phyloP scores from a whole-genome alignment of 53 echinoderm and acorn worm species.

The Mesocentrotus franciscanus region DNA sequence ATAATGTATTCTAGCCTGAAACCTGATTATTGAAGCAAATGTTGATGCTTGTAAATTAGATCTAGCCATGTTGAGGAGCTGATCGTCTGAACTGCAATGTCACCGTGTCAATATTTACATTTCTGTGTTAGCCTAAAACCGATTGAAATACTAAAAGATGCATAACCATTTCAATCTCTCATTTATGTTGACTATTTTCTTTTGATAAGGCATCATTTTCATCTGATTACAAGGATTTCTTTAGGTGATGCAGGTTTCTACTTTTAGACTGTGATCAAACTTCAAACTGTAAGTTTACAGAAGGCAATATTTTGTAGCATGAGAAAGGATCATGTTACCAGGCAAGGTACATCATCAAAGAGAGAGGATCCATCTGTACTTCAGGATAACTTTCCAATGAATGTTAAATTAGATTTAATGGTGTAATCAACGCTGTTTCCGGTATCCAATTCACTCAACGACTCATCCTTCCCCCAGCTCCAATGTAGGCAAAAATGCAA shows the following conservation, averaged over 20 bases:
- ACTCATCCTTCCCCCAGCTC: constrained; percentile 44
- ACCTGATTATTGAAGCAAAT: constrained; percentile 32
- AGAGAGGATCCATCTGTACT: constrained; percentile 2
- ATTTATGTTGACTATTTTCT: background rate
- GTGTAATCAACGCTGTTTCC: constrained; percentile 46
- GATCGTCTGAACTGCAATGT: background rate
- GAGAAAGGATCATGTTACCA: constrained; percentile 26
- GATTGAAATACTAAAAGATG: background rate
- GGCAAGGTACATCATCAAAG: background rate
- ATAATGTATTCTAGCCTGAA: constrained; percentile 24
- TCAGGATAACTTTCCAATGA: background rate
- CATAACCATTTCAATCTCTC: background rate
- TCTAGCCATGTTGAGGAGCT: background rate
- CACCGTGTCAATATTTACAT: constrained; percentile 25
- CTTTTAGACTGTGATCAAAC: background rate
- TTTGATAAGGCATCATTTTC: background rate
- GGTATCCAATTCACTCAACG: constrained; percentile 16
- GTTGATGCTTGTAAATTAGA: constrained; percentile 6
- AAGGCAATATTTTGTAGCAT: background rate
- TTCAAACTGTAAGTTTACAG: background rate
- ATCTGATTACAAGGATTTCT: background rate
- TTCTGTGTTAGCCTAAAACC: background rate
- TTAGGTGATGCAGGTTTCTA: background rate
- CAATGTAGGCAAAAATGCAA: background rate
- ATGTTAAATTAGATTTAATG: constrained; percentile 40